These are phyloP conservation scores for Sapajus apella DNA, from an alignment of 2,113 vertebrate species.

Conservation along the genomic window DNA sequence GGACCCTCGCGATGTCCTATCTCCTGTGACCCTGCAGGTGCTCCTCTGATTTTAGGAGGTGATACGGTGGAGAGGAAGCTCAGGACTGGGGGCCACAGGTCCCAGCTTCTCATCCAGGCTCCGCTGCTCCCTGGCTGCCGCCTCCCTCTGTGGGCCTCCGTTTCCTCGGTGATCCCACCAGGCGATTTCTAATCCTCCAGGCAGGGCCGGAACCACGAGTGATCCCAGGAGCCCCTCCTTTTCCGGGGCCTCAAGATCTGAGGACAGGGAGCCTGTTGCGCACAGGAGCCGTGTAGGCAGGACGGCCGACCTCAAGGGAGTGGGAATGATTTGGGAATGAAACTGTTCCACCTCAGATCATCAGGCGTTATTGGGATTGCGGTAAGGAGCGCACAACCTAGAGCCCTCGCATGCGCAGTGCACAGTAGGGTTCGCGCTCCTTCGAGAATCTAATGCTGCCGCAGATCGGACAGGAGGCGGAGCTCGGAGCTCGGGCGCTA, in stretches of 20 bases:
- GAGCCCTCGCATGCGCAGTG: too few species aligned
- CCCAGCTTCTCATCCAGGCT: accelerated
- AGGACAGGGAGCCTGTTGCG: neutral
- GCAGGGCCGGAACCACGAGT: neutral
- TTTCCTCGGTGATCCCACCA: accelerated
- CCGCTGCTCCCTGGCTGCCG: accelerated
- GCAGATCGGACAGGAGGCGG: too few species aligned
- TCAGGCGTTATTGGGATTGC: too few species aligned
- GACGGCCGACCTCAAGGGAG: too few species aligned
- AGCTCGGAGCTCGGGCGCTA: too few species aligned
- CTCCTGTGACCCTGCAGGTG: accelerated
- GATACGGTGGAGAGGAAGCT: neutral
- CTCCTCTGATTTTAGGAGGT: neutral
- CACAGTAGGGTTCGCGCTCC: too few species aligned
- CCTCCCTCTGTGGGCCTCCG: neutral
- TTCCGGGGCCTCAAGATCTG: accelerated
- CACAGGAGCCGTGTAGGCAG: accelerated
- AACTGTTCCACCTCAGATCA: too few species aligned
- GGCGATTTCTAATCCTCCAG: neutral
- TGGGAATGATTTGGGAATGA: too few species aligned
- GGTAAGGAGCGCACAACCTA: too few species aligned
- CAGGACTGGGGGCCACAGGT: accelerated
- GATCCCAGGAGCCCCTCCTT: neutral
- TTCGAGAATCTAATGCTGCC: too few species aligned
- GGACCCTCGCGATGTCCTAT: accelerated